Conservation (phyloP, 1,140 invertebrate genomes). For the Pentalonia nigronervosa region DNA sequence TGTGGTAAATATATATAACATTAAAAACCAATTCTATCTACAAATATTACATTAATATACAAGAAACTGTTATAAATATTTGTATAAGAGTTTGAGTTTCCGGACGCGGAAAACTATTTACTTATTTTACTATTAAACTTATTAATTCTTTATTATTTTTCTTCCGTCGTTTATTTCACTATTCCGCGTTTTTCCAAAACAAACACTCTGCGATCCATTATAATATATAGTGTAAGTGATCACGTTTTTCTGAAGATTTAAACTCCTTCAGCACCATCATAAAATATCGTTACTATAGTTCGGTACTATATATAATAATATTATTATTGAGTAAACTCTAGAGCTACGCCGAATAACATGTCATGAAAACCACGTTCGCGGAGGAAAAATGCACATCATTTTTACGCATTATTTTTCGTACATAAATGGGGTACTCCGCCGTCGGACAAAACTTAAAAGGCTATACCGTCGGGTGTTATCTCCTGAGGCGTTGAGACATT, state of each 20-base stretch:
- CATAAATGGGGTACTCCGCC: neutral
- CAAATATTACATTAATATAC: neutral
- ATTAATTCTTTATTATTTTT: neutral
- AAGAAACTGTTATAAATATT: neutral
- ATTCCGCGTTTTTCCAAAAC: neutral
- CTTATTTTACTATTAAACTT: too few relatives aligned
- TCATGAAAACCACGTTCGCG: neutral
- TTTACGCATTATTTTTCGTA: neutral
- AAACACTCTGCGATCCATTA: neutral
- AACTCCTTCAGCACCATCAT: neutral
- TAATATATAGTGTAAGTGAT: too few relatives aligned
- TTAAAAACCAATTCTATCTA: neutral
- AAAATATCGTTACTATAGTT: too few relatives aligned
- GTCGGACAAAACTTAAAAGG: neutral
- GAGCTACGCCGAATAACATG: neutral
- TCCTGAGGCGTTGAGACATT: neutral
- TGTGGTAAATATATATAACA: constrained; percentile 43
- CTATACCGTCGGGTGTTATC: neutral
- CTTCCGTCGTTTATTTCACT: neutral
- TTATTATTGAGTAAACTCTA: neutral
- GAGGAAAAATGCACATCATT: neutral
- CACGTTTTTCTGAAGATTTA: neutral
- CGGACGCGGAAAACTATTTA: too few relatives aligned
- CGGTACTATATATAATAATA: neutral
- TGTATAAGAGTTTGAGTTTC: neutral